These are phyloP conservation scores for Perccottus glenii DNA, from an alignment of 2,113 vertebrate species.

Conservation along the genomic window DNA sequence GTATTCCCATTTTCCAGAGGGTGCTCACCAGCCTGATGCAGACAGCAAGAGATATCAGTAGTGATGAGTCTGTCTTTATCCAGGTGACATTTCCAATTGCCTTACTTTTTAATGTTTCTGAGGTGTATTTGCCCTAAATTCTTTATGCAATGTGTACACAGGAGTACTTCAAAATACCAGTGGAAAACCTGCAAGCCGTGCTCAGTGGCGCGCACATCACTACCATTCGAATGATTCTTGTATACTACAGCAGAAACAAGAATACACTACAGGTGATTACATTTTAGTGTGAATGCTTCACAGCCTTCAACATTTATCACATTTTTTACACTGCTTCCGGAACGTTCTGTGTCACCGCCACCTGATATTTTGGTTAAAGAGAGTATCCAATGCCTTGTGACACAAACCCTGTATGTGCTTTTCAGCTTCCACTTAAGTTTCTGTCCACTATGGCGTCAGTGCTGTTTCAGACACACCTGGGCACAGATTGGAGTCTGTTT, in stretches of 20 bases:
- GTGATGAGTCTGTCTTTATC: conserved; percentile 61
- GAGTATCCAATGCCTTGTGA: neutral
- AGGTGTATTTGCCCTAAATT: neutral
- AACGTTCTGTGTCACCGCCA: neutral
- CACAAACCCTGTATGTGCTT: conserved; percentile 12
- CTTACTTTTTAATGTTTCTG: neutral
- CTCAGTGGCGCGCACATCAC: conserved; percentile 63
- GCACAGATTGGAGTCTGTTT: conserved; percentile 66
- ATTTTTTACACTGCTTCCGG: neutral
- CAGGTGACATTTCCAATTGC: conserved; percentile 59
- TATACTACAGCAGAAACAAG: conserved; percentile 70
- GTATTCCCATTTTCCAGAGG: conserved; percentile 60
- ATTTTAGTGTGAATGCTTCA: neutral
- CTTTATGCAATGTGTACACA: conserved; percentile 28
- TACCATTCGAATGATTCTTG: conserved; percentile 75
- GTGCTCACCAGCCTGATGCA: conserved; percentile 76
- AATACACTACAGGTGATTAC: conserved; percentile 64
- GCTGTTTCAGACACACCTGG: conserved; percentile 72
- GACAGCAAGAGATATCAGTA: conserved; percentile 58
- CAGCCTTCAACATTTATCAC: neutral
- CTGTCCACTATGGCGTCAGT: conserved; percentile 74
- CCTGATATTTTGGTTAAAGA: neutral
- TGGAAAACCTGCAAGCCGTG: conserved; percentile 58
- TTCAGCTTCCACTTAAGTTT: conserved; percentile 71
- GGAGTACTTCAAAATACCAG: conserved; percentile 78